Base-by-base conservation (phyloP, 2,888 invertebrate species). In the Aphidius colemani region DNA sequence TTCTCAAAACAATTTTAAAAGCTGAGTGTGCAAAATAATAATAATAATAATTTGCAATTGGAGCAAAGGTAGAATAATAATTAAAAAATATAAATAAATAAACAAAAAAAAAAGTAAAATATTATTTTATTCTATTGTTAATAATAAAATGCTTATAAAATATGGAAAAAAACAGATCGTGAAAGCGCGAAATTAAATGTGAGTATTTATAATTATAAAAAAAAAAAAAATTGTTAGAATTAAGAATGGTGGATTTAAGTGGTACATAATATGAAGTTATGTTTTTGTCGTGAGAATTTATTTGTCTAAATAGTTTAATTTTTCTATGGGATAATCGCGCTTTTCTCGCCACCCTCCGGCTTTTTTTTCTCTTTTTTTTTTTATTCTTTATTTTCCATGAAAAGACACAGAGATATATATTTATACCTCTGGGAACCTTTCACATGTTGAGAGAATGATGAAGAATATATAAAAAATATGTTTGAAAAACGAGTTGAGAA, bases 201-300 rank as follows among this genome's bases (percentile, higher is more conserved):
- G 60, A 64, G 64, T 64, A 64, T 30, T 30, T 30, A 5, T 30
- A 30, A 30, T 30, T 30, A 53, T n/a, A 53, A 7, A 48, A 13
- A 48, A 48, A 48, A 13, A 48, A 13, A 53, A 53, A 53, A 11
- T n/a, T 40, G 9, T n/a, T 53, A n/a, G 11, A 53, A 11, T 39
- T n/a, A 40, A n/a, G 11, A 53, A 11, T 39, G 39, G 53, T n/a
- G 10, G 40, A 40, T n/a, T n/a, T 11, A 48, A 48, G 13, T 13
- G 11, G 48, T 13, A 48, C 7, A 13, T 10, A 57, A 13, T 10
- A 57, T 46, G 48, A 57, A 57, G 44, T 7, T 7, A n/a, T 10
- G 11, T 57, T 57, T 57, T 44, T 59, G 59, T 51, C 51, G 56
- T 64, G 60, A 57, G 60, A 64, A 60, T 64, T 57, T 40, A 30